Conservation (phyloP, 2,888 invertebrate species). For the Trissoscelio sp. region DNA sequence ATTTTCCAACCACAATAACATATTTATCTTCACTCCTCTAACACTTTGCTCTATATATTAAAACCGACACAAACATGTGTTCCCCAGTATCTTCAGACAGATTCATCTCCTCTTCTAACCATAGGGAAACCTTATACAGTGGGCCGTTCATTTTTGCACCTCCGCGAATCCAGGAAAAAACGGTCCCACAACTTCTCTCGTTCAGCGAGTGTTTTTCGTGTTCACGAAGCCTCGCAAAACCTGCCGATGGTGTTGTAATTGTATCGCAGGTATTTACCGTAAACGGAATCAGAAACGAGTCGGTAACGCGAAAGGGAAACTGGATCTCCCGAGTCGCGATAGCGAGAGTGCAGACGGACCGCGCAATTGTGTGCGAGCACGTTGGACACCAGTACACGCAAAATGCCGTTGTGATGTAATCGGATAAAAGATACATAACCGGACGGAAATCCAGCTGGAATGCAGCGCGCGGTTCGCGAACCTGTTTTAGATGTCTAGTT, state of each 20-base stretch:
- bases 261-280: conserved; percentile 59
- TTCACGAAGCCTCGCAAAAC: conserved; percentile 26
- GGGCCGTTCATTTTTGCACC: background rate
- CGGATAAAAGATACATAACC: conserved; percentile 65
- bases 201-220: conserved; percentile 20
- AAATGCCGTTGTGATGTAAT: conserved; percentile 53
- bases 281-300: conserved; percentile 54
- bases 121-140: conserved; percentile 2
- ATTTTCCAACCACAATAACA: background rate
- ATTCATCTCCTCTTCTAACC: conserved; percentile 3
- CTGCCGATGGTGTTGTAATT: conserved; percentile 49
- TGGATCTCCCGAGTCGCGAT: conserved; percentile 52
- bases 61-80: conserved; percentile 14
- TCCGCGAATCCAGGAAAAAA: conserved; percentile 16
- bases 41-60: background rate
- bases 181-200: conserved; percentile 3
- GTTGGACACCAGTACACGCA: conserved; percentile 12
- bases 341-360: conserved; percentile 50
- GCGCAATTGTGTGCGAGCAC: conserved; percentile 13
- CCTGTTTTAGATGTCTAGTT: conserved; percentile 64
- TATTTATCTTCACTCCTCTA: too few species aligned
- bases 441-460: conserved; percentile 64
- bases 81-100: background rate
- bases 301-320: conserved; percentile 62
- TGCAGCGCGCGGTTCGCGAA: conserved; percentile 52